These are phyloP conservation scores for Aviceda subcristata DNA, from an alignment of 2,113 vertebrate genomes.

Conservation along the genomic window DNA sequence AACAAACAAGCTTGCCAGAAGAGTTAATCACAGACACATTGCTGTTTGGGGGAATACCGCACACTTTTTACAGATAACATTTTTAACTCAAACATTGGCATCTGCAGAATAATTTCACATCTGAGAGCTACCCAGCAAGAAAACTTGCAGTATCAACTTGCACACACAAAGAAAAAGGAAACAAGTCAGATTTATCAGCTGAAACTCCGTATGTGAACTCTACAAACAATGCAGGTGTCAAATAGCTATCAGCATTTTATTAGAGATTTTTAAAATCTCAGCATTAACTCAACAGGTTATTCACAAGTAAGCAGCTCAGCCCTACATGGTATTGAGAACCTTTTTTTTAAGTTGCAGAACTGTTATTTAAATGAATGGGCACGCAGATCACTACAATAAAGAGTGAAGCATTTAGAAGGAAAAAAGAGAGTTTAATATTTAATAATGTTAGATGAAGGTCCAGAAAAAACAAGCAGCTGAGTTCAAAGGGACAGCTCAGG, in stretches of 20 bases:
- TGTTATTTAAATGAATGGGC: not conserved
- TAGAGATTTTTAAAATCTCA: not conserved
- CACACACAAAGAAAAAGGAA: not conserved
- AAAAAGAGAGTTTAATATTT: not conserved
- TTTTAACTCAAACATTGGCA: not conserved
- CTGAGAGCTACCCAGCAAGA: not conserved
- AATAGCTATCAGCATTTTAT: not conserved
- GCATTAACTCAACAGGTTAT: not conserved
- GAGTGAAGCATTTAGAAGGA: not conserved
- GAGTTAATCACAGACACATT: not conserved
- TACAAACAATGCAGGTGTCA: not conserved
- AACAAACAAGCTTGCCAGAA: not conserved
- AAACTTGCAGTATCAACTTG: not conserved
- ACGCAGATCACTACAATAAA: not conserved
- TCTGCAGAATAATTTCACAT: not conserved
- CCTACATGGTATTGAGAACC: accelerated
- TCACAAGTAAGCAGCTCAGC: not conserved
- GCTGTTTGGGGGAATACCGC: not conserved
- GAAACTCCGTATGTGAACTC: not conserved
- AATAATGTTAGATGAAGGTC: not conserved
- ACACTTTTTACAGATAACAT: not conserved
- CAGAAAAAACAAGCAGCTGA: not conserved
- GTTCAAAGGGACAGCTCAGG: not conserved
- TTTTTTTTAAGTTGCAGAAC: not conserved
- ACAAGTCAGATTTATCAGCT: not conserved